Conservation (phyloP, 2,797 vertebrate genomes). For the Lemur catta region DNA sequence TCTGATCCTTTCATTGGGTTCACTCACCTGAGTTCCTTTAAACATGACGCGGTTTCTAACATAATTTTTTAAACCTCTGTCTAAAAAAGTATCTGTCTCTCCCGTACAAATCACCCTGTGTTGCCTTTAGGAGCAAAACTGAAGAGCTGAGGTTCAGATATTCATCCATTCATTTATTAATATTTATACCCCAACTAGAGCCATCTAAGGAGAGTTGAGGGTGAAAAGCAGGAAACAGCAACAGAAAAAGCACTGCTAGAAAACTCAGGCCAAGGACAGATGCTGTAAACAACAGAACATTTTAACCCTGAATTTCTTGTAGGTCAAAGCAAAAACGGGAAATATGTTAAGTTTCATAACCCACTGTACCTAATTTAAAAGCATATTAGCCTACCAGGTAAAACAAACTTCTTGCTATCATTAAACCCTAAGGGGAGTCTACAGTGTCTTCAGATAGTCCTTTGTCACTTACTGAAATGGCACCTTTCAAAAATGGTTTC, state of each 20-base stretch:
- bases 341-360: background rate
- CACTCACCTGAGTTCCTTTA: background rate
- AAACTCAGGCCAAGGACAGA: background rate
- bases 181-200: background rate
- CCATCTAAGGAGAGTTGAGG: background rate
- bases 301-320: background rate
- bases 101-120: background rate
- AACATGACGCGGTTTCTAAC: background rate
- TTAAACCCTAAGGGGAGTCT: background rate
- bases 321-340: background rate
- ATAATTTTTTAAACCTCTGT: background rate
- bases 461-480: background rate
- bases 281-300: background rate
- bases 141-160: background rate
- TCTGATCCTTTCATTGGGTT: background rate
- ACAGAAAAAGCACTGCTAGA: background rate
- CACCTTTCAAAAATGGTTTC: background rate
- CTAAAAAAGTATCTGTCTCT: background rate
- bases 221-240: background rate
- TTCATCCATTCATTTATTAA: background rate
- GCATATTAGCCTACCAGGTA: background rate
- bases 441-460: background rate
- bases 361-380: background rate
- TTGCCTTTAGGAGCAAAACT: constrained; percentile 34
- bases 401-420: background rate